Conservation (phyloP, 1,140 invertebrate species). For the Carposina sasakii region DNA sequence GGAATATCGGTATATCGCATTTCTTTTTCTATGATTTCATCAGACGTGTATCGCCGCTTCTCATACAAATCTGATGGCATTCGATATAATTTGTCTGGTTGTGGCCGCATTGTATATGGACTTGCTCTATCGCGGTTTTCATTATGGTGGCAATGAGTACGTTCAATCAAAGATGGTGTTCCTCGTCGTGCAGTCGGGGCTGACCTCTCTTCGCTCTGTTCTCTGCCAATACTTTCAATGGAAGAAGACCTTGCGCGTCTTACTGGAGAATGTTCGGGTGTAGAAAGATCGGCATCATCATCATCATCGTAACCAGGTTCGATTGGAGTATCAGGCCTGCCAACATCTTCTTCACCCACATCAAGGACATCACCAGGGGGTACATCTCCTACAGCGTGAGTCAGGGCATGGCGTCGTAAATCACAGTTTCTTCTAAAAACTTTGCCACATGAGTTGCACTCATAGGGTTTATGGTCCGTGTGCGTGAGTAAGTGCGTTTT, state of each 20-base stretch:
- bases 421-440: constrained; percentile 91
- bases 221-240: constrained; percentile 61
- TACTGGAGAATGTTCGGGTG: constrained; percentile 73
- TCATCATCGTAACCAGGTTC: constrained; percentile 74
- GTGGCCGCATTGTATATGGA: constrained; percentile 79
- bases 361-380: constrained; percentile 80
- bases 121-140: constrained; percentile 73
- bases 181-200: no score
- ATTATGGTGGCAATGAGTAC: constrained; percentile 79
- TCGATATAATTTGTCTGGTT: constrained; percentile 60
- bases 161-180: constrained; percentile 67
- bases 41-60: constrained; percentile 71
- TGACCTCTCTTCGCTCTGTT: constrained; percentile 57
- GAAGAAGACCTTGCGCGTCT: constrained; percentile 68
- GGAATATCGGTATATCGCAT: constrained; percentile 59
- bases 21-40: constrained; percentile 71
- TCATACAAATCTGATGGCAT: constrained; percentile 62
- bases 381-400: constrained; percentile 88
- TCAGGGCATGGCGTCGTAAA: constrained; percentile 85
- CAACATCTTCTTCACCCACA: constrained; percentile 77
- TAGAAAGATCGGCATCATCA: constrained; percentile 73
- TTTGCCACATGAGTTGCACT: constrained; percentile 92
- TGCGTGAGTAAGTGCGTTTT: constrained; percentile 96
- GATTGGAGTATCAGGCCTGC: constrained; percentile 62
- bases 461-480: constrained; percentile 95